Evolutionary conservation across 1,140 invertebrate genomes (phyloP).

Genomic region (Sarcophaga peregrina): DNA sequence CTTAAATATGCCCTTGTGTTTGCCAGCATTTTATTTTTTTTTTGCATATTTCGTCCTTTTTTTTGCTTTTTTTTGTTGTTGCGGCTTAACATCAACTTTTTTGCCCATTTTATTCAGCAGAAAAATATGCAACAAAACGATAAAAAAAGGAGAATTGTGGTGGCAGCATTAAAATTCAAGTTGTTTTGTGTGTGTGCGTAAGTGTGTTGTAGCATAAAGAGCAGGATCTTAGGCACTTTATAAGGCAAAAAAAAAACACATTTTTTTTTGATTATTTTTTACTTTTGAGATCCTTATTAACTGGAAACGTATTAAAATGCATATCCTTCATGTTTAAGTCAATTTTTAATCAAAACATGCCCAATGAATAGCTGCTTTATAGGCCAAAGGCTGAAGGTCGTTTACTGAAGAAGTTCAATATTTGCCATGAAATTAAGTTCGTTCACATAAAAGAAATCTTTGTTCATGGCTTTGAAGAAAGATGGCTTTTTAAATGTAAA

Average conservation of each 20-base stretch:
- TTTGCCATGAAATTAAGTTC: too few species aligned
- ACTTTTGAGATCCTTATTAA: background rate
- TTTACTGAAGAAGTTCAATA: background rate
- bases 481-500: too few species aligned
- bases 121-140: background rate
- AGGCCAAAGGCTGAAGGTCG: background rate
- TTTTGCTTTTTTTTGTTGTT: background rate
- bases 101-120: background rate
- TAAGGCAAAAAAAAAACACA: too few species aligned
- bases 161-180: background rate
- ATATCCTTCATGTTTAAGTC: background rate
- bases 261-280: background rate
- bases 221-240: too few species aligned
- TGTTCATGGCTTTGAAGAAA: too few species aligned
- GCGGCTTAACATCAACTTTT: background rate
- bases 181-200: background rate
- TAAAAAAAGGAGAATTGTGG: background rate
- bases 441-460: too few species aligned
- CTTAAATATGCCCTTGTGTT: conserved; percentile 2
- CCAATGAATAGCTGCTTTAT: background rate
- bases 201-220: background rate
- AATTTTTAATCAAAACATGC: background rate
- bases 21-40: background rate
- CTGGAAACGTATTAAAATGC: background rate
- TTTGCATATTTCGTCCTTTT: background rate